phyloP scores from a whole-genome alignment of 2,888 invertebrate genomes.

The Hoplodrina blanda region DNA sequence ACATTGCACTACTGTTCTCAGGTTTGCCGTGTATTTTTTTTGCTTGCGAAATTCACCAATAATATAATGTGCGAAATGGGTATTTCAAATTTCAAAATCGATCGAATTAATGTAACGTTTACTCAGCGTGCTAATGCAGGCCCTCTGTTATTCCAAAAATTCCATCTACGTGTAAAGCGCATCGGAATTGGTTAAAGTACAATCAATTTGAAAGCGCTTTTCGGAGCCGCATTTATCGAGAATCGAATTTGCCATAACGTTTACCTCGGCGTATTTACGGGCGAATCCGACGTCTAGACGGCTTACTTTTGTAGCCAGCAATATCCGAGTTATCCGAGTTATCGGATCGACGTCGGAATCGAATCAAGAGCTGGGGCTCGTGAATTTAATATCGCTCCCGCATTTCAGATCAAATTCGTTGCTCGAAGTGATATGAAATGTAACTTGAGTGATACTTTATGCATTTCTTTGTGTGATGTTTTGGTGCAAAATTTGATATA shows the following conservation, averaged over 20 bases:
- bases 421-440: constrained; percentile 6
- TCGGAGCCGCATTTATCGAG: constrained; percentile 31
- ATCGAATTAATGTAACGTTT: no score
- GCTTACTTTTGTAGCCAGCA: constrained; percentile 55
- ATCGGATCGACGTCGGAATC: constrained; percentile 39
- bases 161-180: constrained; percentile 5
- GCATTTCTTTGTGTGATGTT: not conserved
- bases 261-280: constrained; percentile 49
- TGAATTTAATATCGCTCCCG: constrained; percentile 34
- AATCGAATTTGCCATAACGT: constrained; percentile 55
- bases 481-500: not conserved
- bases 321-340: constrained; percentile 44
- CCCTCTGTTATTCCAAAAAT: constrained; percentile 8
- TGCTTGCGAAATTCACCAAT: no score
- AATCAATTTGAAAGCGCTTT: constrained; percentile 42
- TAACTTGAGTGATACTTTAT: constrained; percentile 5
- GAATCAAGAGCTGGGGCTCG: constrained; percentile 25
- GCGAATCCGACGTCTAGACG: constrained; percentile 46
- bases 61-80: not conserved
- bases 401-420: constrained; percentile 23
- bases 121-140: no score
- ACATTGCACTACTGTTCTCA: no score
- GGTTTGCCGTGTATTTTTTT: no score
- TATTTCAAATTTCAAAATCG: no score
- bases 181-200: constrained; percentile 17